Base-by-base conservation (phyloP, 2,113 vertebrate species). In the Erythrolamprus reginae region DNA sequence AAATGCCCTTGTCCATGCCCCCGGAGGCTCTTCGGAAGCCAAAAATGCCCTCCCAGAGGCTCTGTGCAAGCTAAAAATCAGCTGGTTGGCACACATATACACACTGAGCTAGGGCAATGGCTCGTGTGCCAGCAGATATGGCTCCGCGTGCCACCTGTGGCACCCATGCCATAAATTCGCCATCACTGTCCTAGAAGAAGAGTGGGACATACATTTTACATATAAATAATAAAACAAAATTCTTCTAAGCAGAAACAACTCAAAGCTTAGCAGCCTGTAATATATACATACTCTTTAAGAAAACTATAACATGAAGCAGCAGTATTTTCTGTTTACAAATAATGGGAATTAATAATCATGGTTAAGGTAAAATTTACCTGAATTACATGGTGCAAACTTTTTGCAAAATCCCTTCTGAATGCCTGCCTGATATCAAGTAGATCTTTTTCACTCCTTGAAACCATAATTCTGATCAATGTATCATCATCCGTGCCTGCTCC, bases 401-500 rank as follows among this genome's bases (percentile, higher is more conserved):
- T 97, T 3, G 97, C 97, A 42, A 98, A 99, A 94, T 96, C 97
- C 96, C 97, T 98, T 86, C 98, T 97, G 86, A 98, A 98, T 65
- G 96, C 94, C 56, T 92, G 95, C 94, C 97, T 97, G 90, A 99
- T 98, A 95, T 99, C 98, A 95, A 98, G 82, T 96, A 99, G 97
- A 95, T 99, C 99, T 12, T 96, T 91, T 95, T 99, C 99, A 45
- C 98, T 99, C 95, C 99, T 98, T 15, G 98, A 98, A 93, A 99
- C 98, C 97, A 99, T 96, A 38, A 99, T 96, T 95, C 98, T 97
- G 95, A 98, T 98, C 95, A 99, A 95, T 50, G 98, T 98, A 13
- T 97, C 96, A n/a, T 99, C 98, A 90, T 99, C 98, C 0, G 99
- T 99, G 58, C 99, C 99, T 8, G 98, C 98, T 42, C 98, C 98